Evolutionary conservation across 1,140 invertebrate species (phyloP), one percentile per base, ranked within the genome.

Genomic region (Drosophila hydei): DNA sequence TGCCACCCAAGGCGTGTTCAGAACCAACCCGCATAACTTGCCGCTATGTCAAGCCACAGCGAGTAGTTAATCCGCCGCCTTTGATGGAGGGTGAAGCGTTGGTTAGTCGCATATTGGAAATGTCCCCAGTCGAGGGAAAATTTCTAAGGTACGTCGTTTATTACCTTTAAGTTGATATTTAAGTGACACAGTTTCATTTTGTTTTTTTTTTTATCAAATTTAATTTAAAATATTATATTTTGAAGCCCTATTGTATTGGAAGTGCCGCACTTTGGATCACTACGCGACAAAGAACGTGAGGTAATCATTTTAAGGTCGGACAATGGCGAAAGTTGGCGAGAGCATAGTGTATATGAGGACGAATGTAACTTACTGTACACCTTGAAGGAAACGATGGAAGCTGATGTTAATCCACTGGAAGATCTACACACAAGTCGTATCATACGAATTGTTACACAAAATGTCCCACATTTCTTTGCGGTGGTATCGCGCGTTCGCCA

Each of bases 391-490:
- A 97, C 96, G 84, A 96, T 98, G 91, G 40, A 54, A n/a, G 95
- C 96, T 93, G 97, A 98, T 92, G 92, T 96, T 27, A 96, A 94
- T 68, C 95, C 96, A 90, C 94, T 98, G 73, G 97, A 98, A 80
- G 97, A 98, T 81, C 92, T 96, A 36, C 93, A 96, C 73, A 95
- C 96, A 1, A 96, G 96, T 42, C 94, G 98, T 47, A 98, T 99
- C 50, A 98, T 97, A 2, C 94, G 98, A 42, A 99, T 99, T 89
- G 93, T 99, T 47, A 99, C 99, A 0, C 97, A 96, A 48, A 98
- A 99, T 90, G 99, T 99, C 91, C 99, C 99, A 0, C 97, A 99
- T 92, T 99, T 99, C 92, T 99, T 99, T 92, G 99, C 99, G 1
- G 96, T 99, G 33, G 96, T 99, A n/a, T 98, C 98, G 0, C 95